Conservation (phyloP, 2,797 vertebrate genomes). For the Hypotaenidia okinawae region DNA sequence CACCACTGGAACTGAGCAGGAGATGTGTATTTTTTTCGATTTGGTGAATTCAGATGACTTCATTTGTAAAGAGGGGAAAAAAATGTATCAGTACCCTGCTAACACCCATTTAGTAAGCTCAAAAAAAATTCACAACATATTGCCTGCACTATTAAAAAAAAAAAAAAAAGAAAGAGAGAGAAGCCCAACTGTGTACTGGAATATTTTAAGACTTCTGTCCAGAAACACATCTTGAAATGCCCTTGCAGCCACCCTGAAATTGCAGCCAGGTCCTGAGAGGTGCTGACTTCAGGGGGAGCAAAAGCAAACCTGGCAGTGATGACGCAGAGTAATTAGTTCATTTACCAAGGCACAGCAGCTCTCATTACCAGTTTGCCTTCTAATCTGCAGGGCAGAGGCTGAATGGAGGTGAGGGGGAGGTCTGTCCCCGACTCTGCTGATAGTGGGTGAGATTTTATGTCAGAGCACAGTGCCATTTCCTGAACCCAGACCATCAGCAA, state of each 20-base stretch:
- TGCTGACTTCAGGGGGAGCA: neutral
- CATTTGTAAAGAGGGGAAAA: constrained; percentile 38
- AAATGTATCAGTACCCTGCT: neutral
- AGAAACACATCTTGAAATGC: neutral
- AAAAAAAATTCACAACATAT: neutral
- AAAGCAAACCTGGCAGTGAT: neutral
- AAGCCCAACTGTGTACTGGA: neutral
- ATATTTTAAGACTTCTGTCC: constrained; percentile 13
- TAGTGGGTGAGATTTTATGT: neutral
- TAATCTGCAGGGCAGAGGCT: neutral
- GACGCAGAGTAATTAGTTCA: neutral
- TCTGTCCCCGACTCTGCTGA: neutral
- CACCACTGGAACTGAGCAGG: constrained; percentile 57
- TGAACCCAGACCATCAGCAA: neutral
- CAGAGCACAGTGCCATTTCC: neutral
- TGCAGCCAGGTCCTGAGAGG: neutral
- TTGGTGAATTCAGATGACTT: constrained; percentile 65
- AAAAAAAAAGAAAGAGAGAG: neutral
- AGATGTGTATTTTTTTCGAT: constrained; percentile 59
- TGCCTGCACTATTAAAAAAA: neutral
- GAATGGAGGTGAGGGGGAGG: neutral
- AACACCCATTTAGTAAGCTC: constrained; percentile 3
- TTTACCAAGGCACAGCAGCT: neutral
- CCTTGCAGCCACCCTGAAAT: constrained; percentile 13
- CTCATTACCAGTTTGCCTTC: neutral